These are phyloP conservation scores for Nyctereutes procyonoides DNA, from an alignment of 2,113 vertebrate genomes.

Conservation along the genomic window DNA sequence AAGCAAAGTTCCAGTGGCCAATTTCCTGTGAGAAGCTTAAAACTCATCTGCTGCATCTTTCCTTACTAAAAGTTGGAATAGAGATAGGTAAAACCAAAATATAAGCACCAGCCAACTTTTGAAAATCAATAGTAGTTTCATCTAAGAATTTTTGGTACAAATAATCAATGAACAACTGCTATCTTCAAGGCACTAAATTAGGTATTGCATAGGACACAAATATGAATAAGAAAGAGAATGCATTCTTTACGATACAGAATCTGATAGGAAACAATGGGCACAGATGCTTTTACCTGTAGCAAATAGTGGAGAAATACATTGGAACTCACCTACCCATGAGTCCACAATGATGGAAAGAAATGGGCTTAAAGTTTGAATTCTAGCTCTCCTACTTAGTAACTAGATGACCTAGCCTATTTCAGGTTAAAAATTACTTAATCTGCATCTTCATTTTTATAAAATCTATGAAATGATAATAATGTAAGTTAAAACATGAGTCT, in stretches of 20 bases:
- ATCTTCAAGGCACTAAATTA: background rate
- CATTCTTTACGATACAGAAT: background rate
- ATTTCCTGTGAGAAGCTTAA: background rate
- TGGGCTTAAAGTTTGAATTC: background rate
- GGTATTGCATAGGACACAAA: background rate
- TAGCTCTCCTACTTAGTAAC: background rate
- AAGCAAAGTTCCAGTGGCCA: background rate
- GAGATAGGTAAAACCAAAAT: background rate
- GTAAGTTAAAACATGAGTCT: background rate
- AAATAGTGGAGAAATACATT: background rate
- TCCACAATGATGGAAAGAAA: background rate
- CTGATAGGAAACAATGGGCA: background rate
- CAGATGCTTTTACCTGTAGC: background rate
- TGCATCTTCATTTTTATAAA: background rate
- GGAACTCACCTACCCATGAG: background rate
- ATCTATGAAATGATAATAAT: background rate
- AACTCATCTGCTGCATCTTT: background rate
- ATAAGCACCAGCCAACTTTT: background rate
- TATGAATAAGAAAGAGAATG: background rate
- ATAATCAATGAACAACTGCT: background rate
- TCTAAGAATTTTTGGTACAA: background rate
- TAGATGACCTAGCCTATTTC: background rate
- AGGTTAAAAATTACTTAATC: background rate
- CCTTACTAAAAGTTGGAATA: background rate
- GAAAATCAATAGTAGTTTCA: background rate